Evolutionary conservation across 2,888 invertebrate genomes (phyloP).

Genomic region (Scaptodrosophila latifasciaeformis): DNA sequence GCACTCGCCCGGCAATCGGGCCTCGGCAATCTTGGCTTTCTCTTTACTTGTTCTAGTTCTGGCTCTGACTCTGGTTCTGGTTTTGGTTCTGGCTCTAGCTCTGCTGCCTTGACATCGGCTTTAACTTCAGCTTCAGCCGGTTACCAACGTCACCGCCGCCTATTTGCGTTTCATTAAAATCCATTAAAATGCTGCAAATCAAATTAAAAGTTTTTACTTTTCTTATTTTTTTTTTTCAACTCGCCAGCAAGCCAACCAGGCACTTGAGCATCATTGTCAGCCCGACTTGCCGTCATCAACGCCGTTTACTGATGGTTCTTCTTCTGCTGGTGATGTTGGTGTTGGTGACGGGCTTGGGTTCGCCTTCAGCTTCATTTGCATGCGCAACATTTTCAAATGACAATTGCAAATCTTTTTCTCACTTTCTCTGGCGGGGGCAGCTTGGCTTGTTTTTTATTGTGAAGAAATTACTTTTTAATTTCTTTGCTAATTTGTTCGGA

Average conservation of each 20-base stretch:
- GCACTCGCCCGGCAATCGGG: too few relatives aligned
- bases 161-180: constrained; percentile 70
- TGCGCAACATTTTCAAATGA: constrained; percentile 50
- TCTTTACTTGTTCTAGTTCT: too few relatives aligned
- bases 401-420: constrained; percentile 53
- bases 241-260: too few relatives aligned
- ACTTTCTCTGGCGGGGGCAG: neutral
- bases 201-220: constrained; percentile 68
- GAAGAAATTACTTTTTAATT: constrained; percentile 66
- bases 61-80: too few relatives aligned
- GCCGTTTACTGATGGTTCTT: constrained; percentile 31
- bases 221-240: constrained; percentile 18
- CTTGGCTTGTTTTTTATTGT: constrained; percentile 11
- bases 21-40: too few relatives aligned
- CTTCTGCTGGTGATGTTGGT: neutral
- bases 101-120: neutral
- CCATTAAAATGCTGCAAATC: constrained; percentile 71
- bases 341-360: constrained; percentile 7
- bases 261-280: constrained; percentile 51
- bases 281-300: constrained; percentile 34
- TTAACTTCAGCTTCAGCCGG: constrained; percentile 5
- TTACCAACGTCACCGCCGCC: constrained; percentile 35
- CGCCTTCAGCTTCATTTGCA: constrained; percentile 48
- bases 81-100: too few relatives aligned
- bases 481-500: constrained; percentile 50